These are phyloP conservation scores for Metallyticus violacea DNA, from an alignment of 2,888 invertebrate species.

Conservation along the genomic window DNA sequence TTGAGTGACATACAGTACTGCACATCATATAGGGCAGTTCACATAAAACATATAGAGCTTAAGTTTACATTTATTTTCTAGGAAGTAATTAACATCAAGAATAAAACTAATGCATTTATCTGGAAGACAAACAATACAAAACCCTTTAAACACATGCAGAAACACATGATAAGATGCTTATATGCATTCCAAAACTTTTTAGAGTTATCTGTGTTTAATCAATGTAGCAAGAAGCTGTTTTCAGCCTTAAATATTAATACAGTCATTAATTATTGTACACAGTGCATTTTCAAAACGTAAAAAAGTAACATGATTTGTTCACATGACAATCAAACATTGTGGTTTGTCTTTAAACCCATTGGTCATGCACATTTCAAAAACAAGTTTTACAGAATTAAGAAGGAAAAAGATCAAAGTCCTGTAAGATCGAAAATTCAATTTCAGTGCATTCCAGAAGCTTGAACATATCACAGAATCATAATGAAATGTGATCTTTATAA, in stretches of 20 bases:
- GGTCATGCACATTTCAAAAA: not conserved
- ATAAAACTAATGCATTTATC: too few species aligned
- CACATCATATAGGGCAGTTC: too few species aligned
- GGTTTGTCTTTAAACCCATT: not conserved
- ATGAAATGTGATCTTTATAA: not conserved
- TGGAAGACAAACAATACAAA: too few species aligned
- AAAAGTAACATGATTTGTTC: too few species aligned
- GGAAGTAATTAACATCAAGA: too few species aligned
- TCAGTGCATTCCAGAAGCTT: not conserved
- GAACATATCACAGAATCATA: not conserved
- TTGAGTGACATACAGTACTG: too few species aligned
- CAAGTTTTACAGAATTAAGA: not conserved
- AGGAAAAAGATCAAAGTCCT: not conserved
- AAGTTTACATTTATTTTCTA: too few species aligned
- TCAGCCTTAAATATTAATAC: not conserved
- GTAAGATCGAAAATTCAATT: not conserved
- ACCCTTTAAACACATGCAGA: not conserved
- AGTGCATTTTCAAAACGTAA: too few species aligned
- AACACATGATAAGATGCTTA: not conserved
- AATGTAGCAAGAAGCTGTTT: not conserved
- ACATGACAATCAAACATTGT: too few species aligned
- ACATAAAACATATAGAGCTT: too few species aligned
- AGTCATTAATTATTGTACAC: too few species aligned
- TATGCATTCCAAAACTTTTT: not conserved
- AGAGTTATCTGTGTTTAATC: not conserved